Conservation (phyloP, 2,113 vertebrate genomes). For the Microtus ochrogaster region DNA sequence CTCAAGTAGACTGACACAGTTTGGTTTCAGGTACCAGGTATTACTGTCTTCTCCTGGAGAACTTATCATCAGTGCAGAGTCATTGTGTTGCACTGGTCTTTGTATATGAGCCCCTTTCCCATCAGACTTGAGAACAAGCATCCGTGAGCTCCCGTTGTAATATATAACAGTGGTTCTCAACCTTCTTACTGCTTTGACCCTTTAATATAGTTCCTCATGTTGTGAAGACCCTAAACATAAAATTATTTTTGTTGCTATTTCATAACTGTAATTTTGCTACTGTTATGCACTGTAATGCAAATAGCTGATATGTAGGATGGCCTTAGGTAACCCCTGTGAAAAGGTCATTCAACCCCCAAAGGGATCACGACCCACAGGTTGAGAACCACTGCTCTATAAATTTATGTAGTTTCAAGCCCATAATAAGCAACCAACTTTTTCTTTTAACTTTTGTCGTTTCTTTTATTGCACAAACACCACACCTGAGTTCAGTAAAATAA, state of each 20-base stretch:
- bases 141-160: neutral
- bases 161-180: neutral
- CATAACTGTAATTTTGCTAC: neutral
- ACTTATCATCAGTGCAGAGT: too few relatives aligned
- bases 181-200: neutral
- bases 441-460: neutral
- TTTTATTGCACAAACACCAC: constrained; percentile 11
- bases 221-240: neutral
- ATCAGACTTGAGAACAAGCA: neutral
- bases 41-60: neutral
- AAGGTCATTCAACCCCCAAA: neutral
- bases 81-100: neutral
- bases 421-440: neutral
- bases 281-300: neutral
- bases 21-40: neutral
- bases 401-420: neutral
- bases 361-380: neutral
- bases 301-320: neutral
- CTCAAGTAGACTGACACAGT: neutral
- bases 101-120: neutral
- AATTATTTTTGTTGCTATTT: neutral
- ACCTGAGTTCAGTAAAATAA: neutral
- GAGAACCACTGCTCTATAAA: neutral
- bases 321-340: neutral
- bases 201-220: neutral